phyloP scores from a whole-genome alignment of 2,888 invertebrate species.

The Onthophagus sagittarius region DNA sequence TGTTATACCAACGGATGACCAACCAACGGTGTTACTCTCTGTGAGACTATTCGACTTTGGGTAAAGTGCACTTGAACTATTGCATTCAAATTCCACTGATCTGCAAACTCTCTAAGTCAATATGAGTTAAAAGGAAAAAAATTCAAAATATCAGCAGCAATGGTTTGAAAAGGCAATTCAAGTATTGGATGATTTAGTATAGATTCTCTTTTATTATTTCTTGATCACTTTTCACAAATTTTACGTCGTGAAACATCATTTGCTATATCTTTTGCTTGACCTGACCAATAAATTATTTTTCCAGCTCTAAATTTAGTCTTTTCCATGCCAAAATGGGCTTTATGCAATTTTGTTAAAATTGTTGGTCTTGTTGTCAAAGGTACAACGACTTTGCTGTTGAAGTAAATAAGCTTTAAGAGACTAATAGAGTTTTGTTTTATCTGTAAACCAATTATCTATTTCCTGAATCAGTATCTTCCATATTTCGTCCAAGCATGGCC shows the following conservation, averaged over 20 bases:
- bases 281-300: constrained; percentile 32
- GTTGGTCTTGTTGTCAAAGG: too few species aligned
- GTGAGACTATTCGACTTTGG: constrained; percentile 21
- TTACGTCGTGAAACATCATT: too few species aligned
- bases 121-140: constrained; percentile 26
- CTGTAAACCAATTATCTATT: too few species aligned
- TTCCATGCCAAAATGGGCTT: constrained; percentile 5
- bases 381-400: too few species aligned
- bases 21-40: constrained; percentile 24
- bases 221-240: too few species aligned
- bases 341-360: too few species aligned
- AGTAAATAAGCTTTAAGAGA: not conserved
- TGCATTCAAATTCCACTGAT: constrained; percentile 23
- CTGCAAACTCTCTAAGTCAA: constrained; percentile 21
- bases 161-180: constrained; percentile 28
- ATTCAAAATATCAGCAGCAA: constrained; percentile 26
- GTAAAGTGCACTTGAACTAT: constrained; percentile 29
- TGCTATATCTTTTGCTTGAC: constrained; percentile 28
- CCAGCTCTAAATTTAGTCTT: constrained; percentile 32
- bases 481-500: not conserved
- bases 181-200: constrained; percentile 26
- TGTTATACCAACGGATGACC: constrained; percentile 20
- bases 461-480: not conserved
- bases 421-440: too few species aligned
- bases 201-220: too few species aligned